Evolutionary conservation across 2,113 vertebrate species (phyloP).

Genomic region (Apodemus sylvaticus): DNA sequence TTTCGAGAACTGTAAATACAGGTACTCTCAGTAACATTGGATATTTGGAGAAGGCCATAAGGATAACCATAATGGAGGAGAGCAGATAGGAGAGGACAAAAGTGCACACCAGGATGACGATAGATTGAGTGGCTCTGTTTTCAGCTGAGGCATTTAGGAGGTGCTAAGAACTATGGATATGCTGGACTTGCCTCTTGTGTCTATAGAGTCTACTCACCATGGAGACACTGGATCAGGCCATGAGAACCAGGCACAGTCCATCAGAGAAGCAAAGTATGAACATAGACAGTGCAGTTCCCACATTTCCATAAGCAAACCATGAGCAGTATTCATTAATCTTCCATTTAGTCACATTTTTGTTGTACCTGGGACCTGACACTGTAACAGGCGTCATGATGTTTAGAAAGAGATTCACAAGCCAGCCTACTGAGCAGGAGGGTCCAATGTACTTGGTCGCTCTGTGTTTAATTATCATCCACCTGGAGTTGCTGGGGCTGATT

Average conservation of each 20-base stretch:
- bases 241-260: background rate
- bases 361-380: background rate
- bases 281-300: background rate
- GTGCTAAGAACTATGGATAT: background rate
- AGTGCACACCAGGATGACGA: background rate
- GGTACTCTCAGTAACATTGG: background rate
- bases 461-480: background rate
- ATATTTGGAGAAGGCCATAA: background rate
- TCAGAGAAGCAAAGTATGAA: background rate
- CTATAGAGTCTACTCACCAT: background rate
- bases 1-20: background rate
- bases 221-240: background rate
- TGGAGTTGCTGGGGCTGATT: background rate
- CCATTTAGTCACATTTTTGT: background rate
- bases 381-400: background rate
- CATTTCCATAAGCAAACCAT: too few species aligned
- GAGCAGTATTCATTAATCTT: background rate
- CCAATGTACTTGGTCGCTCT: background rate
- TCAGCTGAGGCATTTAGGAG: background rate
- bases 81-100: background rate
- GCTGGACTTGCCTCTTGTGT: background rate
- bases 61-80: background rate
- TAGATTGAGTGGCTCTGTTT: background rate
- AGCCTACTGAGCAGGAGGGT: background rate
- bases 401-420: background rate